These are phyloP conservation scores for Lepus americanus DNA, from an alignment of 2,113 vertebrate genomes.

Conservation along the genomic window DNA sequence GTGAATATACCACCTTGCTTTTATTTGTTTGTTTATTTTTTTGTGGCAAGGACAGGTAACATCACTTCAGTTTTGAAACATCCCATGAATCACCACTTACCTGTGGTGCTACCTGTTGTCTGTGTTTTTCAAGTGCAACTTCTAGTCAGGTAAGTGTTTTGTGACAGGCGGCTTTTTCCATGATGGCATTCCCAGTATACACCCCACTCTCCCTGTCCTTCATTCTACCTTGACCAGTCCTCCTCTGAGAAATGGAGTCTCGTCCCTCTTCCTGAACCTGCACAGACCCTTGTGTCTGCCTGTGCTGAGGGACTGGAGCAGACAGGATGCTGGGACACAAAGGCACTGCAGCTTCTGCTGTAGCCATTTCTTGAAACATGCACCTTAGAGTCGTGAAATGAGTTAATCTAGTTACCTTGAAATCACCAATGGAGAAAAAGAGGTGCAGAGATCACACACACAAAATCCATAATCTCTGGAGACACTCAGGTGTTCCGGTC, in stretches of 20 bases:
- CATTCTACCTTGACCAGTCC: no score
- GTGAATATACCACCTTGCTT: not conserved
- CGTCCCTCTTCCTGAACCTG: not conserved
- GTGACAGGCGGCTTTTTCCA: not conserved
- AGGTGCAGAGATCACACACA: not conserved
- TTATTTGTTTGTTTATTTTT: not conserved
- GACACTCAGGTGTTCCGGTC: rapidly evolving
- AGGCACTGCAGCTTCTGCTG: not conserved
- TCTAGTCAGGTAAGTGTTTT: not conserved
- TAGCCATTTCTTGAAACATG: not conserved
- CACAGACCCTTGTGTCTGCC: not conserved
- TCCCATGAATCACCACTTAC: no score
- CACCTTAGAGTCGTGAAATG: not conserved
- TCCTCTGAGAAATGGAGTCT: not conserved
- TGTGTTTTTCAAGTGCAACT: not conserved
- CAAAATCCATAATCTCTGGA: not conserved
- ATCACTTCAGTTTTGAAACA: no score
- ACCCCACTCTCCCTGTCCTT: not conserved
- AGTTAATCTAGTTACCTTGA: not conserved
- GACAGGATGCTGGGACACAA: no score
- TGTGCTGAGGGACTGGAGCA: no score
- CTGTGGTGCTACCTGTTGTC: no score
- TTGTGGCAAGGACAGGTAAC: not conserved
- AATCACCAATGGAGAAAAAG: not conserved
- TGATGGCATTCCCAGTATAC: rapidly evolving